Evolutionary conservation across 1,140 invertebrate genomes (phyloP), one percentile per base, ranked within the genome.

Genomic region (Pomphorhynchus laevis): DNA sequence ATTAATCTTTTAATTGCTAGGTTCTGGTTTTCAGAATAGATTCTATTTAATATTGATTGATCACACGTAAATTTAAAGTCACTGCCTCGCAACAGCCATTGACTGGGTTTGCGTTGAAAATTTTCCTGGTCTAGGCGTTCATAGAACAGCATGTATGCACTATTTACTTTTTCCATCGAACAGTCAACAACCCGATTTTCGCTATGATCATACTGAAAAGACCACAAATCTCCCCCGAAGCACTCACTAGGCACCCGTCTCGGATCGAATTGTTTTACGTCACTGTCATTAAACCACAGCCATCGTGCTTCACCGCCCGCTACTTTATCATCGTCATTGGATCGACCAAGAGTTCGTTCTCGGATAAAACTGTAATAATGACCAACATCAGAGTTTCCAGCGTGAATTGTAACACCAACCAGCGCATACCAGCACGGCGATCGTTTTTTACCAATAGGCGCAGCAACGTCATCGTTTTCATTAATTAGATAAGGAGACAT

Each of bases 161-260:
- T 80, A 52, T 89, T 86, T 1, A 77, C 84, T 51, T 86, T 89
- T 53, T 89, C 79, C 54, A 82, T 82, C 46, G 75, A 79, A 49
- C 84, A 79, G 50, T 89, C 79, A 71, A 86, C 74, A 50, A 82
- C 84, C 50, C 84, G 84, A 48, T 86, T 77, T 1, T 74, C 80
- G 2, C 79, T 74, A 1, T 75, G 75, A 52, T 86, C 79, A 50
- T 84, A 86, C 0, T 75, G 82, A 63, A 84, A 84, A 49, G 72
- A 70, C 2, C 74, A 84, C 72, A 82, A 80, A 61, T 86, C 79
- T 5, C 80, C 80, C 1, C 80, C 80, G 59, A 86, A 89, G 56
- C 79, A 86, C 53, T 86, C 79, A 0, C 73, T 66, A 1, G 75
- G 76, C 40, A 89, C 71, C 55, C 84, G 75, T n/a, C 6, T 23